Conservation (phyloP, 2,113 vertebrate genomes). For the Athene cunicularia region DNA sequence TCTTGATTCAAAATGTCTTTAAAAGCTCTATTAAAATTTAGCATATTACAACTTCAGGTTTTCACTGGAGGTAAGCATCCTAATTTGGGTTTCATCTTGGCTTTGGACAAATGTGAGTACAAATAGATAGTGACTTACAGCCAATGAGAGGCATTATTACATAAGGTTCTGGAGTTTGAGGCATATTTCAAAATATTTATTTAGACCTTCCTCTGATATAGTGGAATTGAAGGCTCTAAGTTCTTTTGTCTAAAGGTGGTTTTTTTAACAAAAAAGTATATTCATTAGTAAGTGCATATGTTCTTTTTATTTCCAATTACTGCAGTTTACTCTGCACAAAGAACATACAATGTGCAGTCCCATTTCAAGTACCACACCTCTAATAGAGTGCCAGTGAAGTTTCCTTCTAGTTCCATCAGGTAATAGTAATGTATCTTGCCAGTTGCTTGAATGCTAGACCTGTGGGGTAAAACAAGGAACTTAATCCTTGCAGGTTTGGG, state of each 20-base stretch:
- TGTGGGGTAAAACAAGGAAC: not conserved
- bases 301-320: not conserved
- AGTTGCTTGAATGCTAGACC: not conserved
- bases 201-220: not conserved
- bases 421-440: not conserved
- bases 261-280: not conserved
- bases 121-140: not conserved
- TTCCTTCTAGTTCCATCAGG: not conserved
- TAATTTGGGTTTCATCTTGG: not conserved
- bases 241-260: not conserved
- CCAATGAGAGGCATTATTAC: not conserved
- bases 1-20: not conserved
- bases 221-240: not conserved
- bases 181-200: not conserved
- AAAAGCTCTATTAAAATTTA: not conserved
- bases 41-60: not conserved
- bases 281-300: not conserved
- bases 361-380: not conserved
- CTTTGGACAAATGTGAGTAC: not conserved
- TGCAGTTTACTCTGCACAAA: not conserved
- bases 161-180: not conserved
- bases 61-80: not conserved
- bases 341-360: not conserved
- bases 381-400: not conserved
- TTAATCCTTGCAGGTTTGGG: not conserved